These are phyloP conservation scores for Tholera decimalis DNA, from an alignment of 2,888 invertebrate species.

Conservation along the genomic window DNA sequence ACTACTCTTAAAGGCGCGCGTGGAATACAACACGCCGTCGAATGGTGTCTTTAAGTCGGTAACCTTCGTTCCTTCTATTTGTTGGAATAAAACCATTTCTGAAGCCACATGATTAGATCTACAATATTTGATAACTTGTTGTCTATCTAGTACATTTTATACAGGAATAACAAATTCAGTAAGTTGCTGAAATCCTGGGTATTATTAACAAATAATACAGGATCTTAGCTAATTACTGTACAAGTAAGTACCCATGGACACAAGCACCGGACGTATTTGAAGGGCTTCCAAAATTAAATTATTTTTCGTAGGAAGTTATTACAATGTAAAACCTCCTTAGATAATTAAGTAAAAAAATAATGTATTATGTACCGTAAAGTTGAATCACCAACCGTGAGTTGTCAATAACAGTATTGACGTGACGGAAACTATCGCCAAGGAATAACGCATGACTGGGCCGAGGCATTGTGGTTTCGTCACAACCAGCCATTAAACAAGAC, in stretches of 20 bases:
- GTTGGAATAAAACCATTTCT: neutral
- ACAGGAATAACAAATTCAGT: too few species aligned
- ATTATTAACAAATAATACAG: constrained; percentile 7
- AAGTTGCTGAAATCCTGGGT: constrained; percentile 1
- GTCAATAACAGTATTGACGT: constrained; percentile 53
- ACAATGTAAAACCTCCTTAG: constrained; percentile 44
- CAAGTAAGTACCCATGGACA: constrained; percentile 6
- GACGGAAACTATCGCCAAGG: constrained; percentile 60
- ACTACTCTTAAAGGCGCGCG: too few species aligned
- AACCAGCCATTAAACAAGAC: constrained; percentile 53
- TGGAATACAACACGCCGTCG: too few species aligned
- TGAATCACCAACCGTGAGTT: constrained; percentile 49
- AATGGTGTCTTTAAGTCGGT: too few species aligned
- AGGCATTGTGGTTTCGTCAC: constrained; percentile 57
- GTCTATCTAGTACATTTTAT: neutral
- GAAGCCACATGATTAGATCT: neutral
- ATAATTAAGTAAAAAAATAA: constrained; percentile 68
- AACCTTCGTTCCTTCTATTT: too few species aligned
- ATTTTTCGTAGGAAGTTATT: constrained; percentile 59
- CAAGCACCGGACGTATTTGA: constrained; percentile 54
- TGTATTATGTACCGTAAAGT: constrained; percentile 58
- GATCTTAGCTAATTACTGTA: constrained; percentile 22
- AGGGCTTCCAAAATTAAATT: constrained; percentile 56
- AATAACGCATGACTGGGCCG: constrained; percentile 62
- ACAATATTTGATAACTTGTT: neutral